Percentiles rank a stretch among this genome's conserved stretches.
Conservation (phyloP, 2,113 vertebrate species). For the Jacana jacana region DNA sequence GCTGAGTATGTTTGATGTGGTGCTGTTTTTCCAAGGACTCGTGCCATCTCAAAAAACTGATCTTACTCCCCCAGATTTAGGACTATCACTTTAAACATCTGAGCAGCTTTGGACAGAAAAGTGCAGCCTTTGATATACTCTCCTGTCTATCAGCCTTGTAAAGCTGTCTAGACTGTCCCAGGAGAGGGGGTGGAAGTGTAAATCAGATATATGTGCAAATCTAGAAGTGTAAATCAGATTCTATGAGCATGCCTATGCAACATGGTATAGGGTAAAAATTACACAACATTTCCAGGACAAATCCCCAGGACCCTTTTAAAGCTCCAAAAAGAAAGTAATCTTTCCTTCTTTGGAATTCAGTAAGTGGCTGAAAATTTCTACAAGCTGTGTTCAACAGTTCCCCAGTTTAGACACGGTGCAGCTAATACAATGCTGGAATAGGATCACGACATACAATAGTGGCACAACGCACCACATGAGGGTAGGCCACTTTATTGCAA, state of each 20-base stretch:
- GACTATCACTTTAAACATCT: neutral
- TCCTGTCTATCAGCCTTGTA: conserved; percentile 10
- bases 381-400: neutral
- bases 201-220: conserved; percentile 18
- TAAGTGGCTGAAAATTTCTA: neutral
- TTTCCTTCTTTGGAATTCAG: neutral
- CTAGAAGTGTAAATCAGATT: conserved; percentile 36
- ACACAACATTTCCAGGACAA: neutral
- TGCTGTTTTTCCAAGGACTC: neutral
- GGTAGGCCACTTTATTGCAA: neutral
- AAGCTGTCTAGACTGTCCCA: conserved; percentile 25
- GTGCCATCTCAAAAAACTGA: neutral
- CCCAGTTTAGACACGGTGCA: neutral
- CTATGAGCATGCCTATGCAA: neutral
- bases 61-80: neutral
- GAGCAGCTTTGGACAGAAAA: conserved; percentile 14
- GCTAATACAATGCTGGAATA: neutral
- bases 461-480: neutral
- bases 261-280: neutral
- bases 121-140: neutral
- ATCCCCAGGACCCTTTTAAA: neutral
- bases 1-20: neutral
- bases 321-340: neutral
- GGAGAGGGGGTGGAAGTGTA: conserved; percentile 26
- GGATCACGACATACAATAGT: neutral